Evolutionary conservation across 2,797 vertebrate genomes (phyloP).

Genomic region (Silurus lanzhouensis): DNA sequence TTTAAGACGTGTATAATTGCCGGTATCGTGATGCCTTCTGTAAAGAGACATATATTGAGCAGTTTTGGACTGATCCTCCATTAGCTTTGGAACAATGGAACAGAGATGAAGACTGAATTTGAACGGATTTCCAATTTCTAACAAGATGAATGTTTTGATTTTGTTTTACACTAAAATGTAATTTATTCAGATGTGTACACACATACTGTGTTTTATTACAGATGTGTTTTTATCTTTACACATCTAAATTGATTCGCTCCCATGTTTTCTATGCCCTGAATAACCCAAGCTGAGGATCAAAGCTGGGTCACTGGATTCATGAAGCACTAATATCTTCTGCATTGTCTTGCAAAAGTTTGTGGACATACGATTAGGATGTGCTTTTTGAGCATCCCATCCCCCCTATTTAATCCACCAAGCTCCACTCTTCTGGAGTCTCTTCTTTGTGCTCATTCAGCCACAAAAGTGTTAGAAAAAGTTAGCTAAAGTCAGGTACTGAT

Average conservation of each 20-base stretch:
- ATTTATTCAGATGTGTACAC: not conserved
- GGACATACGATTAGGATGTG: too few species aligned
- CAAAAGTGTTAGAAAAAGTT: too few species aligned
- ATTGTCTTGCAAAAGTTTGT: not conserved
- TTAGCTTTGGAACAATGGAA: not conserved
- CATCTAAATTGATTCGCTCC: not conserved
- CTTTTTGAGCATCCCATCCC: not conserved
- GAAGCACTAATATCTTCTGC: not conserved
- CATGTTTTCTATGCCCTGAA: not conserved
- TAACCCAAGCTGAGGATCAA: not conserved
- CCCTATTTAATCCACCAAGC: too few species aligned
- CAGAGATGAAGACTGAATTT: not conserved
- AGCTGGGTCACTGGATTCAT: not conserved
- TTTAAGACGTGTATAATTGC: slow-evolving; percentile 6
- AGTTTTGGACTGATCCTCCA: not conserved
- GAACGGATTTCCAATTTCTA: not conserved
- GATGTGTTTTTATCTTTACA: too few species aligned
- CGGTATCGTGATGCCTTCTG: not conserved
- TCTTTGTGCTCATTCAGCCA: too few species aligned
- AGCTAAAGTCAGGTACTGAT: too few species aligned
- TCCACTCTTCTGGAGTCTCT: too few species aligned
- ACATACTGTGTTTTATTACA: too few species aligned
- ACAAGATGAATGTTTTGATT: not conserved
- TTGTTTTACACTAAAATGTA: not conserved
- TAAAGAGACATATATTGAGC: not conserved